Conservation (phyloP, 2,888 invertebrate genomes). For the Tetragonisca angustula region DNA sequence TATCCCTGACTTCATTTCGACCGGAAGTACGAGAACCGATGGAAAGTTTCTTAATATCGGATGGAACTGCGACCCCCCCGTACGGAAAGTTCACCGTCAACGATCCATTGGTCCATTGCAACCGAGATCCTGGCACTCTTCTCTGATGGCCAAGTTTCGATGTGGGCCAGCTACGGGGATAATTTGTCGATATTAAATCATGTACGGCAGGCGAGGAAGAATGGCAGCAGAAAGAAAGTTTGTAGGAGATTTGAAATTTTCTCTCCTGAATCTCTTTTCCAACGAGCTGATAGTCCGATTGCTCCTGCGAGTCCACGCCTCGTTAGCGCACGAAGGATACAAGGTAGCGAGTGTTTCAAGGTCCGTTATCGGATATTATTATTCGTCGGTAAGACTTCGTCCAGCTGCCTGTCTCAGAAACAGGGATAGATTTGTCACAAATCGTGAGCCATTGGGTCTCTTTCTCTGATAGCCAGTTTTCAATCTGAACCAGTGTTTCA, state of each 20-base stretch:
- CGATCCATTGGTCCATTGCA: slow-evolving; percentile 25
- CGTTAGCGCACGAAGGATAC: too few relatives aligned
- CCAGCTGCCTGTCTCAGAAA: too few relatives aligned
- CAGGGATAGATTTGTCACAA: too few relatives aligned
- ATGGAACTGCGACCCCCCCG: slow-evolving; percentile 64
- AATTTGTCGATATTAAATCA: slow-evolving; percentile 52
- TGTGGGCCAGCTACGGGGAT: slow-evolving; percentile 15
- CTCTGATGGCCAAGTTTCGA: slow-evolving; percentile 15
- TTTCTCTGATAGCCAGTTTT: too few relatives aligned
- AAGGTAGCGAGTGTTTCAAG: too few relatives aligned
- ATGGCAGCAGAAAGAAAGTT: background rate
- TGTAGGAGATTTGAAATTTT: background rate
- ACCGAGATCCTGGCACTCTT: background rate
- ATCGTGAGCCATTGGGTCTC: too few relatives aligned
- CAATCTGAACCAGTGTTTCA: too few relatives aligned
- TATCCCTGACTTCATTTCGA: slow-evolving; percentile 66
- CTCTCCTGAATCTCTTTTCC: background rate
- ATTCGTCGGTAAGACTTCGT: too few relatives aligned
- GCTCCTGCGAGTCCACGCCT: too few relatives aligned
- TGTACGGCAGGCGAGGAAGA: background rate
- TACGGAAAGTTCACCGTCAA: slow-evolving; percentile 60
- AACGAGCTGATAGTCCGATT: background rate
- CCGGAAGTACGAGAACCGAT: slow-evolving; percentile 71
- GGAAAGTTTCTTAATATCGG: slow-evolving; percentile 82
- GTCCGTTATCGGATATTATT: too few relatives aligned